These are phyloP conservation scores for Poeciliopsis turneri DNA, from an alignment of 2,797 vertebrate species.

Conservation along the genomic window DNA sequence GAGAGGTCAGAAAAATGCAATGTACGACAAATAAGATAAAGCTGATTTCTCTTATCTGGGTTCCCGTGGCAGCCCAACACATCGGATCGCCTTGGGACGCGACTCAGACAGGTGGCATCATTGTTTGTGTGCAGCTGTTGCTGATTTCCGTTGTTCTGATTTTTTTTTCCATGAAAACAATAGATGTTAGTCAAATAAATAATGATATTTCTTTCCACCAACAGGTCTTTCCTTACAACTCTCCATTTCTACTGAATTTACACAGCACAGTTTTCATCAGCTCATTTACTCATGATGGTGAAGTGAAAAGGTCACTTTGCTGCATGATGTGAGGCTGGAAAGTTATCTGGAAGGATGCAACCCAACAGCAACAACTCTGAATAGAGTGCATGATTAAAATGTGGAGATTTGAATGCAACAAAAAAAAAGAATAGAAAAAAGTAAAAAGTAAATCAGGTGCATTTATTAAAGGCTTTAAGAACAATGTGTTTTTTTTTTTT, in stretches of 20 bases:
- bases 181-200: neutral
- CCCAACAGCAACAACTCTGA: neutral
- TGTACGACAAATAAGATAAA: conserved; percentile 19
- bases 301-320: neutral
- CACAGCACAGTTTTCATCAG: neutral
- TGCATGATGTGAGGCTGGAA: neutral
- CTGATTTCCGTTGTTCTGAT: conserved; percentile 36
- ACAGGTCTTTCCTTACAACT: neutral
- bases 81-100: conserved; percentile 32
- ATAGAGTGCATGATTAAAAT: neutral
- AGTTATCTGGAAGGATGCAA: neutral
- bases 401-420: neutral
- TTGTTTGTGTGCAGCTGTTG: conserved; percentile 56
- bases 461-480: neutral
- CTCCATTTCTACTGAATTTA: neutral
- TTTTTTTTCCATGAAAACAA: conserved; percentile 25
- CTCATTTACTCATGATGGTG: neutral
- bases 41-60: conserved; percentile 16
- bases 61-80: conserved; percentile 12
- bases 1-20: conserved; percentile 1
- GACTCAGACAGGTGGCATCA: conserved; percentile 58
- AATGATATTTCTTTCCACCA: neutral
- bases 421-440: neutral
- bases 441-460: neutral
- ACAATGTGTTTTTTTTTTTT: neutral